Percentiles rank a stretch among this genome's conserved stretches.
These are phyloP conservation scores for Pseudomyrmex gracilis DNA, from an alignment of 1,140 invertebrate species.

Conservation along the genomic window DNA sequence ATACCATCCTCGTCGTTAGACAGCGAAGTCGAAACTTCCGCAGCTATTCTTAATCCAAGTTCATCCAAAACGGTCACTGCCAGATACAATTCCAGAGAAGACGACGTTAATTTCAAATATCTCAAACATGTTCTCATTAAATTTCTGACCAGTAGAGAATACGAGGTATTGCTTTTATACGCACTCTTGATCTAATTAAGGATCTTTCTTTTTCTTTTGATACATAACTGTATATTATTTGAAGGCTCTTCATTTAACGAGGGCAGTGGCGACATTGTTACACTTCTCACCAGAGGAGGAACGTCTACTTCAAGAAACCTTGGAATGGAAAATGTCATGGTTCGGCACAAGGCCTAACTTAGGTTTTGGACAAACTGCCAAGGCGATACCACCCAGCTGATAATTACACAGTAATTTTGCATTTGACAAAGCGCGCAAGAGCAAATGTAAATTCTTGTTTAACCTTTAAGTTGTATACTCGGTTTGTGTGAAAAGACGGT, in stretches of 20 bases:
- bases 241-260: slow-evolving; percentile 95
- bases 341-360: slow-evolving; percentile 90
- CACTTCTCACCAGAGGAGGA: slow-evolving; percentile 95
- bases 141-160: slow-evolving; percentile 94
- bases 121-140: slow-evolving; percentile 97
- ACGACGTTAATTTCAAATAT: slow-evolving; percentile 94
- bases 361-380: slow-evolving; percentile 87
- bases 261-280: slow-evolving; percentile 93
- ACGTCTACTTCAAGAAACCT: slow-evolving; percentile 92
- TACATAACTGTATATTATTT: slow-evolving; percentile 19
- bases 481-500: not conserved
- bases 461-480: not conserved
- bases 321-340: slow-evolving; percentile 96
- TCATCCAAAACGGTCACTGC: slow-evolving; percentile 86
- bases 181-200: not conserved
- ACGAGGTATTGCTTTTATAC: slow-evolving; percentile 87
- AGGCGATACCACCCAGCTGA: slow-evolving; percentile 87
- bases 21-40: slow-evolving; percentile 77
- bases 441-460: not conserved
- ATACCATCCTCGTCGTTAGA: slow-evolving; percentile 83
- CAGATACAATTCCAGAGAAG: slow-evolving; percentile 84
- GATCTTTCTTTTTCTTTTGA: slow-evolving; percentile 7
- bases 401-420: slow-evolving; percentile 64
- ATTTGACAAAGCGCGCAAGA: not conserved
- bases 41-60: slow-evolving; percentile 85